Evolutionary conservation across 1,140 invertebrate genomes (phyloP), one percentile per base, ranked within the genome.

Genomic region (Polyergus mexicanus): DNA sequence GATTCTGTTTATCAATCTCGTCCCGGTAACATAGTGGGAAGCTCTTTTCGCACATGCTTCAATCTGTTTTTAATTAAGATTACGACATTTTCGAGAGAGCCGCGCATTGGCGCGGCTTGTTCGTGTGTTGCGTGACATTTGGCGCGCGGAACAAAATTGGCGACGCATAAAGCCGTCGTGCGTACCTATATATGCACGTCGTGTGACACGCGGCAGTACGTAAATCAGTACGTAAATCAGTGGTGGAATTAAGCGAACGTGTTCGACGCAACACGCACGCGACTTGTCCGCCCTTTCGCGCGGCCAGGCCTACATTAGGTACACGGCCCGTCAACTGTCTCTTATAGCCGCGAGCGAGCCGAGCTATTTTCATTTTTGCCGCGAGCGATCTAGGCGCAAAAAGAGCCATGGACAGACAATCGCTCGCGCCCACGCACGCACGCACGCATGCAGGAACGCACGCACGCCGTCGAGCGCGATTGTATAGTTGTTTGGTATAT

Each of bases 321-420:
- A 35, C 54, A 88, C 80, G 19, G 38, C 25, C 4, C 16, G 35
- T 68, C 51, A 54, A 38, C 32, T 72, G 25, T 65, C 72, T n/a
- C 11, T 47, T 54, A 51, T 56, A 28, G 77, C 83, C 75, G 69
- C 85, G 38, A 84, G 76, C 69, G 35, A 25, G 51, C 71, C 83
- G 56, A 88, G 88, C 80, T 89, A 92, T 85, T 86, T 86, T 71
- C 65, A 91, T 91, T 93, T 92, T 93, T 93, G 78, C 81, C 66
- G n/a, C 85, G 86, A 83, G 90, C 88, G 65, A 91, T 90, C 87
- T 89, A 88, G 85, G 85, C 74, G 91, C 85, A 88, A 92, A 91
- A 92, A 87, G 75, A 68, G 16, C 77, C 87, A 60, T 56, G 32
- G 47, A 58, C 88, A 80, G 85, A 89, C 88, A 89, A 89, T 90